A percentile compares a stretch with the other conserved stretches of the same genome.
Conservation (phyloP, 2,888 invertebrate genomes). For the Bombyx huttoni region DNA sequence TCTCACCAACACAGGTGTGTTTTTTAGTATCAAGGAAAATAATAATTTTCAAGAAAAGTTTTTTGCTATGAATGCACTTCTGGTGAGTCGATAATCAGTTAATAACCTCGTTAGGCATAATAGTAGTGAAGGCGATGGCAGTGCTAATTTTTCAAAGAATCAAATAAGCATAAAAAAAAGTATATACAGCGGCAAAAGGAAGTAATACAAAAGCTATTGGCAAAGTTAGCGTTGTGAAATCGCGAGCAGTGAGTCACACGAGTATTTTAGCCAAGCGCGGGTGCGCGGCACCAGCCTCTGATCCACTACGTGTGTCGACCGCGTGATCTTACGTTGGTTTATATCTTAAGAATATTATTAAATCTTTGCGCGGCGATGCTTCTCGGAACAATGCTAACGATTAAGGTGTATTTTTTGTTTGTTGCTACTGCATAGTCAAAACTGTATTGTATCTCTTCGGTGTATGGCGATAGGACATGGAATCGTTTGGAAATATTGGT, state of each 20-base stretch:
- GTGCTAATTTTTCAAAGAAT: too few relatives aligned
- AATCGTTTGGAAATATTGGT: too few relatives aligned
- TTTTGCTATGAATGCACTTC: too few relatives aligned
- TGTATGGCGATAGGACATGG: too few relatives aligned
- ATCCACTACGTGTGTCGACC: conserved; percentile 16
- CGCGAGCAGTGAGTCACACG: conserved; percentile 48
- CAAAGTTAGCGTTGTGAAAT: conserved; percentile 64
- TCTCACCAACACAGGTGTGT: too few relatives aligned
- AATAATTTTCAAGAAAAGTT: too few relatives aligned
- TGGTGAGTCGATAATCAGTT: too few relatives aligned
- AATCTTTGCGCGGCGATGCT: conserved; percentile 7
- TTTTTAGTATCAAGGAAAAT: too few relatives aligned
- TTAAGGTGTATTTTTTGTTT: background rate
- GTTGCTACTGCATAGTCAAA: background rate
- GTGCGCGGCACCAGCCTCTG: conserved; percentile 16
- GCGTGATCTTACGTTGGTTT: conserved; percentile 17
- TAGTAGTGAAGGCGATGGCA: too few relatives aligned
- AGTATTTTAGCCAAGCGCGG: conserved; percentile 45
- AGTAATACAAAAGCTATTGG: conserved; percentile 65
- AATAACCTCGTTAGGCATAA: too few relatives aligned
- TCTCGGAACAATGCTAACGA: background rate
- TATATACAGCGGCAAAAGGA: conserved; percentile 44
- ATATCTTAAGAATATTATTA: conserved; percentile 11
- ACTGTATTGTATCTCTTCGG: too few relatives aligned
- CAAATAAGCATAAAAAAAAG: too few relatives aligned